These are phyloP conservation scores for Pseudochromis fuscus DNA, from an alignment of 2,797 vertebrate species.

Conservation along the genomic window DNA sequence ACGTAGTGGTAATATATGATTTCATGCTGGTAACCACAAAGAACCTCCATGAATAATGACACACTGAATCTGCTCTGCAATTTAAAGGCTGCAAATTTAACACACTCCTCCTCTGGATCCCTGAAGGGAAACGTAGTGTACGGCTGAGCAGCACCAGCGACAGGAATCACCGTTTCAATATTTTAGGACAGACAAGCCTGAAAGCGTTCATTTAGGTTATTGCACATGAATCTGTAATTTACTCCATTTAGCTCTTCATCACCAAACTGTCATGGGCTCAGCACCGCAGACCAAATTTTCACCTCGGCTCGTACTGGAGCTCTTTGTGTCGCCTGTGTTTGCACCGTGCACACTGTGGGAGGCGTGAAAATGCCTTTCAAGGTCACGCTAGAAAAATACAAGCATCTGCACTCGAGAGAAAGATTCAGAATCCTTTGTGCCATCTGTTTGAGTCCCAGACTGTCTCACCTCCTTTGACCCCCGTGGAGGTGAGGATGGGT, in stretches of 20 bases:
- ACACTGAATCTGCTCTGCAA: background rate
- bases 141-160: background rate
- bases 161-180: constrained; percentile 1
- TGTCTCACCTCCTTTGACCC: constrained; percentile 96
- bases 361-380: background rate
- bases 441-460: background rate
- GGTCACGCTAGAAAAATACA: constrained; percentile 2
- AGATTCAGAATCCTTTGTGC: background rate
- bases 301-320: background rate
- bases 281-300: background rate
- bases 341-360: background rate
- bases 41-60: background rate
- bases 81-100: background rate
- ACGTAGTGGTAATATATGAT: background rate
- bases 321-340: background rate
- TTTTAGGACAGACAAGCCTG: background rate
- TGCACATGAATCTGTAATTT: background rate
- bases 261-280: constrained; percentile 1
- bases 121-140: background rate
- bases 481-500: constrained; percentile 99
- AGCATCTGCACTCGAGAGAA: background rate
- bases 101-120: background rate
- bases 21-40: background rate
- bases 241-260: background rate
- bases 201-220: background rate